Percentiles rank a stretch among this genome's conserved stretches.
These are phyloP conservation scores for Coracias cyanogaster DNA, from an alignment of 2,797 vertebrate genomes.

Conservation along the genomic window DNA sequence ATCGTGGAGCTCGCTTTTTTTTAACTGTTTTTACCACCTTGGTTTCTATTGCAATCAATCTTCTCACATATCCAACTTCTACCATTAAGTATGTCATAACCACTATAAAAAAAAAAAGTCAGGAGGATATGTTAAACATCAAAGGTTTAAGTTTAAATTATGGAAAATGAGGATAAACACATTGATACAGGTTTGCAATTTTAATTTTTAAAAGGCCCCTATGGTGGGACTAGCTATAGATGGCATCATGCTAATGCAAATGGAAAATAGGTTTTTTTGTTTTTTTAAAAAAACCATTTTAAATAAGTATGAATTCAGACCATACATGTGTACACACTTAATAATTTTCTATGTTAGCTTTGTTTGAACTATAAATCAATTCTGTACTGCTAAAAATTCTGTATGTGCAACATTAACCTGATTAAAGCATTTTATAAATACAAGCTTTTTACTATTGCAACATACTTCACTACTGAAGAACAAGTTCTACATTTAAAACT, in stretches of 20 bases:
- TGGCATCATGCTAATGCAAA: slow-evolving; percentile 76
- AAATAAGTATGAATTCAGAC: slow-evolving; percentile 59
- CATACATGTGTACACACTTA: slow-evolving; percentile 52
- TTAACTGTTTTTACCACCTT: not conserved
- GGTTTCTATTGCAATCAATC: not conserved
- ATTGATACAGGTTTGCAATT: slow-evolving; percentile 69
- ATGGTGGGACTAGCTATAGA: slow-evolving; percentile 72
- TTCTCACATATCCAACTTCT: not conserved
- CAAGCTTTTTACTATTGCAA: slow-evolving; percentile 76
- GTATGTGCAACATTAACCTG: slow-evolving; percentile 74
- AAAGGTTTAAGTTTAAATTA: slow-evolving; percentile 58
- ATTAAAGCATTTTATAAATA: slow-evolving; percentile 80
- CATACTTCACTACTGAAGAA: slow-evolving; percentile 70
- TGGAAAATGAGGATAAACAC: slow-evolving; percentile 76
- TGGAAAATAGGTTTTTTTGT: slow-evolving; percentile 30
- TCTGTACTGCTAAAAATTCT: slow-evolving; percentile 68
- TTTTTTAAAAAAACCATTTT: not conserved
- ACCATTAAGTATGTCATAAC: not conserved
- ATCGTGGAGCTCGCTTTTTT: not conserved
- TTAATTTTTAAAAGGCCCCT: slow-evolving; percentile 77
- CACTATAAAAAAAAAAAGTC: not conserved
- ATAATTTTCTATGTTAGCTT: slow-evolving; percentile 25
- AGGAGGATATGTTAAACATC: slow-evolving; percentile 17
- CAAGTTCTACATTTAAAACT: slow-evolving; percentile 75
- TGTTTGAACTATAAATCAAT: slow-evolving; percentile 73